These are phyloP conservation scores for Galaxias olidus DNA, from an alignment of 2,797 vertebrate genomes.

Conservation along the genomic window DNA sequence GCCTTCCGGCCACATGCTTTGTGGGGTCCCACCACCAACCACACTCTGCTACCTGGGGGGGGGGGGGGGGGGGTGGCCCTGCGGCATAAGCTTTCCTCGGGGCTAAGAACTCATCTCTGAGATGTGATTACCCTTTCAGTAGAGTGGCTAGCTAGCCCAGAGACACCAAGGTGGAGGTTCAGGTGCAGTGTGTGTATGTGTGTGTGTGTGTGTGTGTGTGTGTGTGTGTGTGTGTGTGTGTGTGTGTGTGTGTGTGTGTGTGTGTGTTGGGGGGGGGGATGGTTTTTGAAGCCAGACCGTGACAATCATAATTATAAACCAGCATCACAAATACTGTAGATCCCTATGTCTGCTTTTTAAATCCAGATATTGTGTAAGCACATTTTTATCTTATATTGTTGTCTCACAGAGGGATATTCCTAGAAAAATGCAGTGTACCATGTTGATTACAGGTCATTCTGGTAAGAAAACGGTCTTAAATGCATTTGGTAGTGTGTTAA, in stretches of 20 bases:
- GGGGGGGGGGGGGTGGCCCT: neutral
- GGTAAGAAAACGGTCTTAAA: too few species aligned
- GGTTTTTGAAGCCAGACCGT: too few species aligned
- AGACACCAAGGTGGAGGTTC: conserved; percentile 15
- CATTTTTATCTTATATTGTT: too few species aligned
- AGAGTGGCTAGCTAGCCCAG: conserved; percentile 7
- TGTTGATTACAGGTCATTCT: too few species aligned
- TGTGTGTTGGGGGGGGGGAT: neutral
- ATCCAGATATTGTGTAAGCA: too few species aligned
- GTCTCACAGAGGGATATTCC: too few species aligned
- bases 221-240: conserved; percentile 12
- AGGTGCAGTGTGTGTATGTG: neutral
- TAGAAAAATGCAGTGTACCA: too few species aligned
- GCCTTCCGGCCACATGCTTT: neutral
- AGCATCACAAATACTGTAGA: too few species aligned
- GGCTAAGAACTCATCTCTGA: conserved; percentile 29
- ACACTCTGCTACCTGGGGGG: neutral
- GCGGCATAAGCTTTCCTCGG: conserved; percentile 11
- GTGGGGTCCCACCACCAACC: neutral
- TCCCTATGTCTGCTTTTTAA: too few species aligned
- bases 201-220: neutral
- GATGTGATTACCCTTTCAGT: conserved; percentile 38
- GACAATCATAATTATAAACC: too few species aligned
- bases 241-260: neutral
- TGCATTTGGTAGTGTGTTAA: too few species aligned